Base-by-base conservation (phyloP, 2,888 invertebrate species). In the Diaphora mendica region DNA sequence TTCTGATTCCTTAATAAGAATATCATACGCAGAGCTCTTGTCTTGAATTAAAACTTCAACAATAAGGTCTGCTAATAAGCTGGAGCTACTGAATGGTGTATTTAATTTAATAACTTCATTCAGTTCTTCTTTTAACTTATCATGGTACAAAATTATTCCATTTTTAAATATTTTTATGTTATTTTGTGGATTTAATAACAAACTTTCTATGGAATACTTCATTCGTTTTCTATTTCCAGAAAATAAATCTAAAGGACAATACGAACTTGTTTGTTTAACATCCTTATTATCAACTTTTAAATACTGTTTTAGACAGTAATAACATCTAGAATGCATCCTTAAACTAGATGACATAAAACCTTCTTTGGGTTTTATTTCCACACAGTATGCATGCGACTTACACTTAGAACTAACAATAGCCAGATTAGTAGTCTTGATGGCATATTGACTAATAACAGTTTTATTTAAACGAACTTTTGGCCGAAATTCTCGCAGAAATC, bases 221-320 rank as follows among this genome's bases (percentile, higher is more conserved):
- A 97, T 97, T 86, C 96, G 92, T 23, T 78, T 76, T 79, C 87
- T 92, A 76, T 96, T 90, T 64, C 97, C 97, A 77, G 97, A 97
- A 92, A 97, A 97, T 51, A 97, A 92, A 87, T 97, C 97, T 73
- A 97, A 88, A 0, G 97, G 97, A 84, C 97, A 97, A 86, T 97
- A 97, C n/a, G 91, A 88, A 86, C 97, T 97, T 64, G 93, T 91
- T 8, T 86, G 84, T 48, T 90, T 83, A 77, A 97, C 96, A 76
- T 96, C 91, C n/a, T 94, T 93, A 48, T 95, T 90, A 86, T 95
- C 91, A 74, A 96, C 84, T 95, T 97, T 96, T 64, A 92, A 82
- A 89, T 93, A 93, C 83, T 97, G 97, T 87, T 96, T 96, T 64
- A 96, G 85, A 83, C 97, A 96, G 84, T 94, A 96, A 84, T 96